Evolutionary conservation across 2,113 vertebrate genomes (phyloP).

Genomic region (Nerophis ophidion): DNA sequence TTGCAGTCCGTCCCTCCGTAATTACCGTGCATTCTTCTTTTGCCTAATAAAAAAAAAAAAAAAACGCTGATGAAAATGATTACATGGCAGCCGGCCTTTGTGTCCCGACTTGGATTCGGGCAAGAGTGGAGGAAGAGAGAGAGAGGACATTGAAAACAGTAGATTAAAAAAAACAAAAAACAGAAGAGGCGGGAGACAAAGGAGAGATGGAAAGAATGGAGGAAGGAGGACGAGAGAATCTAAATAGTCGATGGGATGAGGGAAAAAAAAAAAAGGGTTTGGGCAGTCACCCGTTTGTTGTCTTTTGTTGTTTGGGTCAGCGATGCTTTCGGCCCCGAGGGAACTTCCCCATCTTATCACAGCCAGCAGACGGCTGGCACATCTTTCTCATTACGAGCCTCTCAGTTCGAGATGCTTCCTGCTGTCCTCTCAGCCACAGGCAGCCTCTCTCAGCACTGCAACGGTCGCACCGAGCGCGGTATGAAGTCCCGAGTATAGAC

Average conservation of each 20-base stretch:
- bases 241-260: conserved; percentile 17
- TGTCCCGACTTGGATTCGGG: conserved; percentile 44
- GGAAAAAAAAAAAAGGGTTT: conserved; percentile 37
- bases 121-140: conserved; percentile 35
- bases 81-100: conserved; percentile 59
- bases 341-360: conserved; percentile 72
- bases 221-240: conserved; percentile 7
- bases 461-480: conserved; percentile 53
- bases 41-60: conserved; percentile 70
- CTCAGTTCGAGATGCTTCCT: conserved; percentile 70
- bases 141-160: conserved; percentile 21
- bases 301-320: conserved; percentile 68
- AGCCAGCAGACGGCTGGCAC: conserved; percentile 67
- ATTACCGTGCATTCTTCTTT: conserved; percentile 72
- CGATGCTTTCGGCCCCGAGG: conserved; percentile 62
- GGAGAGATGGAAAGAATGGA: conserved; percentile 22
- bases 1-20: conserved; percentile 53
- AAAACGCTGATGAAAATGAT: conserved; percentile 71
- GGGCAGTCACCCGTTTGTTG: conserved; percentile 67
- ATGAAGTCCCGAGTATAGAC: conserved; percentile 65
- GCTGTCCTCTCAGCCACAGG: conserved; percentile 62
- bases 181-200: conserved; percentile 23
- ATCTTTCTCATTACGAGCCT: conserved; percentile 71
- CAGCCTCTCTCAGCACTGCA: conserved; percentile 57
- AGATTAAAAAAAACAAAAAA: conserved; percentile 18